These are phyloP conservation scores for Thaumetopoea pityocampa DNA, from an alignment of 1,140 invertebrate genomes.

Conservation along the genomic window DNA sequence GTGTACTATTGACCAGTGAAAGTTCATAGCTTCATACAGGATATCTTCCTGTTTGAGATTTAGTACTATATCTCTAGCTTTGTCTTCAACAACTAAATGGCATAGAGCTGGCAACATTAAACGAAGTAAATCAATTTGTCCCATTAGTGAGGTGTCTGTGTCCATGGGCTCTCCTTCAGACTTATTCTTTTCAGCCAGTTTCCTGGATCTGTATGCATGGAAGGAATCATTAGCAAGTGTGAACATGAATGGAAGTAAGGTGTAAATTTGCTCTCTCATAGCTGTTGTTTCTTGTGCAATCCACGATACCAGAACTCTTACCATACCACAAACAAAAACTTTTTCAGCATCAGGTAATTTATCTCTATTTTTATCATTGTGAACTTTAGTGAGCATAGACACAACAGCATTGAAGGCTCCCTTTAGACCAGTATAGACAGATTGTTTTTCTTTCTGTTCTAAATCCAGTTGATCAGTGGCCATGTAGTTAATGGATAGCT, in stretches of 20 bases:
- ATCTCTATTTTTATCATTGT: conserved; percentile 82
- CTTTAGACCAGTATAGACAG: conserved; percentile 92
- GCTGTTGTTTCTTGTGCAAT: conserved; percentile 94
- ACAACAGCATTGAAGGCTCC: conserved; percentile 91
- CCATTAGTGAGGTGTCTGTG: conserved; percentile 67
- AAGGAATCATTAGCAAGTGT: conserved; percentile 89
- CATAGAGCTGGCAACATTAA: conserved; percentile 91
- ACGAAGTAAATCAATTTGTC: conserved; percentile 86
- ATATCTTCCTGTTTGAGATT: conserved; percentile 88
- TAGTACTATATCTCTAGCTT: conserved; percentile 87
- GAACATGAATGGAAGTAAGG: conserved; percentile 86
- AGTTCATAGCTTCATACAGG: conserved; percentile 85
- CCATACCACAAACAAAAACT: conserved; percentile 87
- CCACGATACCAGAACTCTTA: conserved; percentile 91
- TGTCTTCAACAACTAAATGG: conserved; percentile 93
- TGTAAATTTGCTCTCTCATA: conserved; percentile 88
- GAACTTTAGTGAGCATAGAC: conserved; percentile 82
- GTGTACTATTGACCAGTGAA: conserved; percentile 91
- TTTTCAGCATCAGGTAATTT: conserved; percentile 80
- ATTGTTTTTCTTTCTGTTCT: conserved; percentile 93
- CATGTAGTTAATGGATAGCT: conserved; percentile 88
- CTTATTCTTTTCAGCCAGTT: conserved; percentile 78
- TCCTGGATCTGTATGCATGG: conserved; percentile 80
- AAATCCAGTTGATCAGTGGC: conserved; percentile 87
- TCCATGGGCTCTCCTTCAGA: conserved; percentile 75